phyloP scores from a whole-genome alignment of 64 coral and sea anemone species.

The Anthopleura sola region DNA sequence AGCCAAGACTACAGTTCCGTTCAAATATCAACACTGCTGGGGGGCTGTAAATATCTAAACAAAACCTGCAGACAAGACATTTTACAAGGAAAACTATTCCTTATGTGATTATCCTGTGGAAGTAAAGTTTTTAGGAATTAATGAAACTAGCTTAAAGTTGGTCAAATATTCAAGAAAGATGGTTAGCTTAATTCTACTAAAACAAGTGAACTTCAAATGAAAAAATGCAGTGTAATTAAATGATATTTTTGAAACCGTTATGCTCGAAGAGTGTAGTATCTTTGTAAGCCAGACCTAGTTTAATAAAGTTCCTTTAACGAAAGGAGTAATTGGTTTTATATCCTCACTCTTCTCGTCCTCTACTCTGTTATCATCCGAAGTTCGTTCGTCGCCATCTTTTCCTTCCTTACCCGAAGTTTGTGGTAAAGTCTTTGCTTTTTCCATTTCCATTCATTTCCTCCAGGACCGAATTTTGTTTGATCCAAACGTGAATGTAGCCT shows the following conservation, averaged over 20 bases:
- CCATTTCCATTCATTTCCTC: conserved; percentile 36
- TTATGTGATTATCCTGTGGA: no score
- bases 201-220: background rate
- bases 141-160: no score
- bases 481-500: no score
- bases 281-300: conserved; percentile 11
- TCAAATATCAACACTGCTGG: no score
- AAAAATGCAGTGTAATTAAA: background rate
- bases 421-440: background rate
- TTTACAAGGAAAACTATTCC: no score
- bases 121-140: no score
- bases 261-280: background rate
- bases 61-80: no score
- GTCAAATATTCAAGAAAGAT: no score
- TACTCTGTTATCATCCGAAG: background rate
- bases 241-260: background rate
- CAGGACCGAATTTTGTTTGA: conserved; percentile 6
- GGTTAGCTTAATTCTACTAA: background rate
- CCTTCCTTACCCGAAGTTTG: background rate
- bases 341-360: background rate
- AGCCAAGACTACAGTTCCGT: no score
- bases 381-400: background rate
- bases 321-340: background rate
- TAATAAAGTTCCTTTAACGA: background rate
- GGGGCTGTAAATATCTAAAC: no score